Base-by-base conservation (phyloP, 2,888 invertebrate species). In the Aspidapion aeneum region DNA sequence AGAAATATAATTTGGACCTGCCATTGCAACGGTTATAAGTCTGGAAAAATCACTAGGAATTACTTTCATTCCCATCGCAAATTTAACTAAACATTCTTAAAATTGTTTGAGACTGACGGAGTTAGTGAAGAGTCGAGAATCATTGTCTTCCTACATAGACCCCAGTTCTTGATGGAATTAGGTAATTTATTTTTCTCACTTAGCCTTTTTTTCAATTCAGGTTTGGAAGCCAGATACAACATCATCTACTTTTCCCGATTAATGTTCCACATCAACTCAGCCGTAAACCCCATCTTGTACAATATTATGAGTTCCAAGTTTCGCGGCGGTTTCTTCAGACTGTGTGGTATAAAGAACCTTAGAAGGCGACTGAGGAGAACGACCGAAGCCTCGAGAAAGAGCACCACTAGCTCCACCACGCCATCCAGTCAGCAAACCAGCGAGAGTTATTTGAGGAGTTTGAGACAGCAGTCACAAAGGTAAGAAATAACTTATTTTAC, bases 241-340 rank as follows among this genome's bases (percentile, higher is more conserved):
- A 82, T 94, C 65, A 82, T 95, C 66, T 93, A 91, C 79, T 91
- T 94, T 80, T 91, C 91, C 75, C 87, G 95, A 70, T 88, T 94
- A 61, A 91, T 95, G 90, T 82, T 93, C 69, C 94, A 94, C 80
- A 85, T 94, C 60, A 95, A 96, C 80, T 94, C 94, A 57, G 94
- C 94, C 12, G 88, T 94, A 61, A 96, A 96, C 82, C 95, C 95
- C 12, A 91, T 95, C 73, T 82, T 96, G 59, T 96, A 96, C 80
- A 95, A 94, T 78, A 85, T 95, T 61, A 93, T 95, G 90, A 94
- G 94, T 63, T 91, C 94, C 1, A 95, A 94, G 77, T 96, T 96
- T 81, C 86, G 95, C 7, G 88, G 89, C 58, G 93, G 92, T 2
- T 93, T 93, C 71, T 83, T 90, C 60, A 87, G 86, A 72, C 79